These are phyloP conservation scores for Sebastiscus albofasciatus DNA, from an alignment of 2,797 vertebrate species.

Conservation along the genomic window DNA sequence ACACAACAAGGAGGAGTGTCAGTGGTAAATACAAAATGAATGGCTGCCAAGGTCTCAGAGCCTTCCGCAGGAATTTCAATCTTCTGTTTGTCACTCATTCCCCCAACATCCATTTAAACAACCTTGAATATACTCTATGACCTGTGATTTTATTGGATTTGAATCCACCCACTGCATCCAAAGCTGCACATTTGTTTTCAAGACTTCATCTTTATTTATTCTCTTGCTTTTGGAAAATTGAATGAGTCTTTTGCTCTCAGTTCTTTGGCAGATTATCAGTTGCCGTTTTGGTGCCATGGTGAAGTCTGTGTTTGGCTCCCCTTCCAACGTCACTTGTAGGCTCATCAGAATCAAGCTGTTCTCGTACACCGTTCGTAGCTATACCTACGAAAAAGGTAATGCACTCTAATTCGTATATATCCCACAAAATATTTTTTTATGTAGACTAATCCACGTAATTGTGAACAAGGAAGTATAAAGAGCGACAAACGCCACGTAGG, in stretches of 20 bases:
- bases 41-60: not conserved
- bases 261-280: not conserved
- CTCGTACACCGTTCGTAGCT: too few relatives aligned
- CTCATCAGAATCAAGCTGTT: too few relatives aligned
- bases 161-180: not conserved
- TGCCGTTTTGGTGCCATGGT: not conserved
- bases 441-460: too few relatives aligned
- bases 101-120: not conserved
- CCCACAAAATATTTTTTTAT: too few relatives aligned
- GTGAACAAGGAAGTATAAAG: too few relatives aligned
- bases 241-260: not conserved
- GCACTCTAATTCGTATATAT: too few relatives aligned
- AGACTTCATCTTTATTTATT: not conserved
- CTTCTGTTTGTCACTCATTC: not conserved
- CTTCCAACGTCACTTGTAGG: not conserved
- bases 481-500: rapidly evolving
- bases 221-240: not conserved
- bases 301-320: not conserved
- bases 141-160: not conserved
- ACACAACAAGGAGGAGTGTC: not conserved
- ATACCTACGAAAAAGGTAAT: too few relatives aligned
- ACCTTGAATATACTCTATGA: not conserved
- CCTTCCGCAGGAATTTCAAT: not conserved
- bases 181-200: not conserved
- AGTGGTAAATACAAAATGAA: not conserved